Evolutionary conservation across 2,113 vertebrate species (phyloP).

Genomic region (Alexandromys fortis): DNA sequence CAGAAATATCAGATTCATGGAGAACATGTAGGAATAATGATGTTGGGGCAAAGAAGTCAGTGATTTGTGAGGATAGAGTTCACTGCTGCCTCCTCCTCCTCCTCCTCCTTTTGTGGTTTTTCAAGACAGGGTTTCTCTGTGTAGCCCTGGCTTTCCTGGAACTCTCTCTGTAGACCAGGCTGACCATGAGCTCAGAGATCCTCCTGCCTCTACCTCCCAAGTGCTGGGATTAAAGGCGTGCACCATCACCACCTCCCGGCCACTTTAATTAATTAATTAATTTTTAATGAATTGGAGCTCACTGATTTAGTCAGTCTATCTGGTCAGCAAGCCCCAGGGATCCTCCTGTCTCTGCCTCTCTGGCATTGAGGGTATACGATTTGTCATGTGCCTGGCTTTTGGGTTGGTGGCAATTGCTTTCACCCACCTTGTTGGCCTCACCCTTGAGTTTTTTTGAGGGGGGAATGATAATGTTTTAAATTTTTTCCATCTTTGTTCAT

Average conservation of each 20-base stretch:
- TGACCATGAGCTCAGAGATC: too few species aligned
- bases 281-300: background rate
- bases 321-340: background rate
- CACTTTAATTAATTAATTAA: too few species aligned
- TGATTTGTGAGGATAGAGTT: background rate
- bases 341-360: background rate
- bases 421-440: background rate
- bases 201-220: too few species aligned
- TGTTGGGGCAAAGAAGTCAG: background rate
- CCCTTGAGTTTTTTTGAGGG: background rate
- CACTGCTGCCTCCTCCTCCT: background rate
- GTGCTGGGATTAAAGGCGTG: too few species aligned
- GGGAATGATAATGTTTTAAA: too few species aligned
- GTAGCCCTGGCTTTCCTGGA: too few species aligned
- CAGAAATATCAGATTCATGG: background rate
- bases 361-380: background rate
- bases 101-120: background rate
- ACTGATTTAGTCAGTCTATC: background rate
- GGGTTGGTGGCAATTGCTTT: background rate
- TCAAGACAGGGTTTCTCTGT: background rate
- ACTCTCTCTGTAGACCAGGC: too few species aligned
- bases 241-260: too few species aligned
- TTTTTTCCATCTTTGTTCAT: too few species aligned
- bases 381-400: background rate
- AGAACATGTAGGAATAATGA: background rate